Evolutionary conservation across 2,888 invertebrate genomes (phyloP).

Genomic region (Megaustenia siamemsis): DNA sequence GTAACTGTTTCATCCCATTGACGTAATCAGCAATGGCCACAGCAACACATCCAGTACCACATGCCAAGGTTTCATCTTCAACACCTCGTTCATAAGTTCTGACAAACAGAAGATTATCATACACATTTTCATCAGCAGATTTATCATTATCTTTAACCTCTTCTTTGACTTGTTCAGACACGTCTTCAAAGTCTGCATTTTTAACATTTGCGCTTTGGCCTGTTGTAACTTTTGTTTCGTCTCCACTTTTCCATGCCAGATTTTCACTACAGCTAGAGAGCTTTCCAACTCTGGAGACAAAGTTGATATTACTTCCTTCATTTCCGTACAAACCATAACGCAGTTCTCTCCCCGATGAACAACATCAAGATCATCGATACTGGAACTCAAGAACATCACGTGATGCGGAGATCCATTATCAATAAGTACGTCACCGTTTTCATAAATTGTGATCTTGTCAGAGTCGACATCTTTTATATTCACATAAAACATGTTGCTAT

Average conservation of each 20-base stretch:
- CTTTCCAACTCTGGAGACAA: slow-evolving; percentile 35
- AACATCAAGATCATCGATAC: slow-evolving; percentile 54
- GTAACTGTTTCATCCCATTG: not conserved
- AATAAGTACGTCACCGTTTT: slow-evolving; percentile 57
- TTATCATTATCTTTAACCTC: slow-evolving; percentile 57
- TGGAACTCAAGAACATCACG: slow-evolving; percentile 58
- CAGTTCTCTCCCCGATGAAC: slow-evolving; percentile 53
- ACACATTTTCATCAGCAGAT: slow-evolving; percentile 57
- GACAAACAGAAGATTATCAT: slow-evolving; percentile 25
- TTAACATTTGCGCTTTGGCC: not conserved
- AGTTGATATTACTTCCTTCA: slow-evolving; percentile 62
- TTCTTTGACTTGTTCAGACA: not conserved
- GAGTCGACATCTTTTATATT: slow-evolving; percentile 44
- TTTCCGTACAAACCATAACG: slow-evolving; percentile 46
- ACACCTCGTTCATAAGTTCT: slow-evolving; percentile 67
- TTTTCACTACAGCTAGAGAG: not conserved
- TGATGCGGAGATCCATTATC: slow-evolving; percentile 65
- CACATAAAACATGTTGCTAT: slow-evolving; percentile 26
- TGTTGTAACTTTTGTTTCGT: not conserved
- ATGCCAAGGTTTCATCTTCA: slow-evolving; percentile 64
- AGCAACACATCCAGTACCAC: slow-evolving; percentile 67
- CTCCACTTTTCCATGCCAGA: no score
- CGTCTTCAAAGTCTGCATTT: not conserved
- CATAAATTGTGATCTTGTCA: slow-evolving; percentile 23
- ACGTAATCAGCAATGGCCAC: slow-evolving; percentile 57